Evolutionary conservation across 1,140 invertebrate genomes (phyloP).

Genomic region (Neodiprion lecontei): DNA sequence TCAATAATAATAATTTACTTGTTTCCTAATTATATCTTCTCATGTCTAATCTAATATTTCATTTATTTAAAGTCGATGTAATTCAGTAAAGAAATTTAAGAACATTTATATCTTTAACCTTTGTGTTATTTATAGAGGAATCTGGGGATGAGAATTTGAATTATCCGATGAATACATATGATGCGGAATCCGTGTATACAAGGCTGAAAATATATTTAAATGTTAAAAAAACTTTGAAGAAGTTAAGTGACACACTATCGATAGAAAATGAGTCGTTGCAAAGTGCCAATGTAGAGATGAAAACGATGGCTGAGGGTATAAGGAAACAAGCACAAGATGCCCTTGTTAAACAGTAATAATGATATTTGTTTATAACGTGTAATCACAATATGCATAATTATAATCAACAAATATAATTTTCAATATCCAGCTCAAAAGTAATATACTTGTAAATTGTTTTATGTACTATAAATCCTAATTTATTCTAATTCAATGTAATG

Average conservation of each 20-base stretch:
- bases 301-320: constrained; percentile 48
- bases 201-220: constrained; percentile 47
- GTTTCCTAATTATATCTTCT: too few relatives aligned
- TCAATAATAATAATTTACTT: not conserved
- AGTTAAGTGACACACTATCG: constrained; percentile 37
- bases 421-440: constrained; percentile 19
- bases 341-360: constrained; percentile 30
- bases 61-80: too few relatives aligned
- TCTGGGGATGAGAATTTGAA: constrained; percentile 32
- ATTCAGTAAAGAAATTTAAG: too few relatives aligned
- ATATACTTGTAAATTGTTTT: constrained; percentile 16
- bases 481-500: too few relatives aligned
- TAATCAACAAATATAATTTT: constrained; percentile 13
- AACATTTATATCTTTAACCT: too few relatives aligned
- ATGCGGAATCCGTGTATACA: constrained; percentile 42
- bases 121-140: constrained; percentile 26
- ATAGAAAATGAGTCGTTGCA: constrained; percentile 37
- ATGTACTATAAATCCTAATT: too few relatives aligned
- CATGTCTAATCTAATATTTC: too few relatives aligned
- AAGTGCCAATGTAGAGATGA: constrained; percentile 41
- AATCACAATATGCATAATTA: constrained; percentile 5
- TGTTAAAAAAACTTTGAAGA: constrained; percentile 42
- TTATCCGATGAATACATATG: constrained; percentile 28
- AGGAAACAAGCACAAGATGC: constrained; percentile 51
- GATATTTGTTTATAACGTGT: too few relatives aligned